phyloP scores from a whole-genome alignment of 2,888 invertebrate genomes.

The Meandrusa payeni region DNA sequence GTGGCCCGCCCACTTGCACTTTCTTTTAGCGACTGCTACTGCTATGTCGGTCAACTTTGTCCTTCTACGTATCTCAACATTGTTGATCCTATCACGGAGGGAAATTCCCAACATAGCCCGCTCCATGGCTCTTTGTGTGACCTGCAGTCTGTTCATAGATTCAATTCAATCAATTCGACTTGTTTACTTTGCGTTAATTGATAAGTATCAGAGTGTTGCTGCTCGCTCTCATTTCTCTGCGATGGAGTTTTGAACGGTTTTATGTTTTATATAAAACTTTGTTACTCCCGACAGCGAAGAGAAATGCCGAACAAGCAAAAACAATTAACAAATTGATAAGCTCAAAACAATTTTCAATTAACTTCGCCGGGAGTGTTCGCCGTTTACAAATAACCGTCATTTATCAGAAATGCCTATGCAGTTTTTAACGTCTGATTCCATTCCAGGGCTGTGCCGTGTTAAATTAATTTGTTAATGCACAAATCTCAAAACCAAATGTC shows the following conservation, averaged over 20 bases:
- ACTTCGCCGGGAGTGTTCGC: constrained; percentile 75
- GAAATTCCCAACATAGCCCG: no score
- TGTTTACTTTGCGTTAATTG: no score
- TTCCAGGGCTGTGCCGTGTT: constrained; percentile 60
- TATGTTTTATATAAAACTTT: constrained; percentile 54
- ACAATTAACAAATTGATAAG: constrained; percentile 81
- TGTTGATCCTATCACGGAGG: no score
- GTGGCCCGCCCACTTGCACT: no score
- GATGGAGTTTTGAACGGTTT: constrained; percentile 32
- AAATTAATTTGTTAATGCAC: no score
- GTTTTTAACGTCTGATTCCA: constrained; percentile 69
- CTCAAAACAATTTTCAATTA: constrained; percentile 81
- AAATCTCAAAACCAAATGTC: no score
- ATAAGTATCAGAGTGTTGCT: constrained; percentile 18
- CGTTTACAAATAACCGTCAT: constrained; percentile 80
- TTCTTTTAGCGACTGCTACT: no score
- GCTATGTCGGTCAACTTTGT: no score
- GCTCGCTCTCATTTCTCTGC: constrained; percentile 34
- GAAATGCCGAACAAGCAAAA: constrained; percentile 76
- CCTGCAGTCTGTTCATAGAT: no score
- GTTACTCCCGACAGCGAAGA: constrained; percentile 58
- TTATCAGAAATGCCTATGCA: constrained; percentile 80
- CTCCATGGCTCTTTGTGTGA: no score
- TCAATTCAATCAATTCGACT: no score
- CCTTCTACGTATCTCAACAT: no score